These are phyloP conservation scores for Drosophila birchii DNA, from an alignment of 2,888 invertebrate species.

Conservation along the genomic window DNA sequence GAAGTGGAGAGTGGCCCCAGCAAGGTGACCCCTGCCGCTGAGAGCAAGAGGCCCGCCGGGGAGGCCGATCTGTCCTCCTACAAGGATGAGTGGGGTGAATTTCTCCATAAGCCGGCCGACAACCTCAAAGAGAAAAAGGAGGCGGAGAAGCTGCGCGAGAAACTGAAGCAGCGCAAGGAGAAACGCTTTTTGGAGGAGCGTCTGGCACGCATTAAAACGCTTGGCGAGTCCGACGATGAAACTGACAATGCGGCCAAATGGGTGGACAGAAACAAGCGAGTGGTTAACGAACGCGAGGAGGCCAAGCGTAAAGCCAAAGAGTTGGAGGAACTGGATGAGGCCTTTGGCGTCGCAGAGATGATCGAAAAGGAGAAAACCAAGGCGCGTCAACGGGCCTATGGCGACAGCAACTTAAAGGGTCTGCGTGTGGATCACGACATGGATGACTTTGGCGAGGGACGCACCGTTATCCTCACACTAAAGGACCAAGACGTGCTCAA, in stretches of 20 bases:
- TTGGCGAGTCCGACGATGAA: constrained; percentile 91
- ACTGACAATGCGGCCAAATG: constrained; percentile 91
- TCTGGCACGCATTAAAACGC: constrained; percentile 90
- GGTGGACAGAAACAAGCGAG: constrained; percentile 92
- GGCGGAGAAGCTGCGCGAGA: constrained; percentile 92
- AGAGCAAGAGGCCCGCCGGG: constrained; percentile 49
- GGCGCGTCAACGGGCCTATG: constrained; percentile 87
- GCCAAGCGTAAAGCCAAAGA: constrained; percentile 94
- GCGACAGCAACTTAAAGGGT: constrained; percentile 90
- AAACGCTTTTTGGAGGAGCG: constrained; percentile 88
- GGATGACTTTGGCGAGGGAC: constrained; percentile 90
- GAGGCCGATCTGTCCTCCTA: constrained; percentile 81
- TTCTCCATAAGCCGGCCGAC: constrained; percentile 93
- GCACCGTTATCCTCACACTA: constrained; percentile 94
- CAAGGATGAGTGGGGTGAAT: constrained; percentile 88
- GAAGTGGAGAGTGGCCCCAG: constrained; percentile 86
- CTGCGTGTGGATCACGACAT: constrained; percentile 94
- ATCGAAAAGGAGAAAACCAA: constrained; percentile 91
- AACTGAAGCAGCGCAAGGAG: constrained; percentile 91
- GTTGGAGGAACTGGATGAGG: constrained; percentile 97
- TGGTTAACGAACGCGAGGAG: constrained; percentile 91
- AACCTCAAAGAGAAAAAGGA: constrained; percentile 90
- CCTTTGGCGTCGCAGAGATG: constrained; percentile 94
- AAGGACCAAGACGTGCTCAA: constrained; percentile 96
- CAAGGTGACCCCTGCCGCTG: constrained; percentile 74